These are phyloP conservation scores for Takifugu bimaculatus DNA, from an alignment of 2,113 vertebrate genomes.

Conservation along the genomic window DNA sequence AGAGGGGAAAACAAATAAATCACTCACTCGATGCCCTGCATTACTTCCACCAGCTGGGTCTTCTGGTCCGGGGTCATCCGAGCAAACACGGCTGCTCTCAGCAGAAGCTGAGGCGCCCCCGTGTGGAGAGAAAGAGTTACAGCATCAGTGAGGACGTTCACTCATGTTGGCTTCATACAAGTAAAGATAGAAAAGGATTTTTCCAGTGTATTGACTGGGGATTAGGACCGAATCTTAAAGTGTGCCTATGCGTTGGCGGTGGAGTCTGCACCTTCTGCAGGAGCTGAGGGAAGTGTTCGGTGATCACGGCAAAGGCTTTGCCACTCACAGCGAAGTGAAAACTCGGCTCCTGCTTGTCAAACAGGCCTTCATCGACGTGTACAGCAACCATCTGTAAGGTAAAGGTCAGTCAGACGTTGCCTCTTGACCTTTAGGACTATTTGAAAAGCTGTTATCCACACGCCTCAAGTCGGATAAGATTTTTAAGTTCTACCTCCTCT, in stretches of 20 bases:
- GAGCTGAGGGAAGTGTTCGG: constrained; percentile 91
- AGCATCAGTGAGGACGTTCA: not conserved
- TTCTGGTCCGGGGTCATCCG: constrained; percentile 98
- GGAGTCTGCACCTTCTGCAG: constrained; percentile 82
- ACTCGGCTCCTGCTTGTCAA: constrained; percentile 66
- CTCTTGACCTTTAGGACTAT: no score
- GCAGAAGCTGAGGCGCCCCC: constrained; percentile 74
- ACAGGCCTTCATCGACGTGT: constrained; percentile 72
- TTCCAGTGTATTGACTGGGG: no score
- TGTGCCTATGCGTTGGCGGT: not conserved
- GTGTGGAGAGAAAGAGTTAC: constrained; percentile 38
- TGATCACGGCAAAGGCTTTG: constrained; percentile 86
- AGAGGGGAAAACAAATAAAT: not conserved
- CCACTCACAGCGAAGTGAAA: constrained; percentile 95
- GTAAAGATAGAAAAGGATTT: no score
- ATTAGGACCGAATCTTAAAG: not conserved
- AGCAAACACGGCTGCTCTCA: constrained; percentile 90
- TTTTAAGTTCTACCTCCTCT: no score
- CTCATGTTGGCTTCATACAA: not conserved
- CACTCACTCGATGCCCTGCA: constrained; percentile 95
- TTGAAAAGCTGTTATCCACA: no score
- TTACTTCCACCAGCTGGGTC: constrained; percentile 90
- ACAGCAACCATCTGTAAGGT: constrained; percentile 78
- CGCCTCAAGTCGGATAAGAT: no score
- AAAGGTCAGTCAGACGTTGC: not conserved